These are phyloP conservation scores for Dinocampus coccinellae DNA, from an alignment of 2,888 invertebrate species.

Conservation along the genomic window DNA sequence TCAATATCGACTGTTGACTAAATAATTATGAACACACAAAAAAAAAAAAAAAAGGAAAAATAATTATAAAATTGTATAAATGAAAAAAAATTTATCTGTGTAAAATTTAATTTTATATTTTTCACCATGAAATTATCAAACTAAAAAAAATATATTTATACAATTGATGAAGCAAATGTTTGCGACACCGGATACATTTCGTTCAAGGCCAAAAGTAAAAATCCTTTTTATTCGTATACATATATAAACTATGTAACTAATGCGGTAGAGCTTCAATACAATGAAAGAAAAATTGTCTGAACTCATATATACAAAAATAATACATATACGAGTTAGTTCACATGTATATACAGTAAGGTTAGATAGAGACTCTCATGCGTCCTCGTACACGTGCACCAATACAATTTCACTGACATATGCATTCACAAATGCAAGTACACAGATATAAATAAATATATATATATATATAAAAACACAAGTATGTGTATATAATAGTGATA, in stretches of 20 bases:
- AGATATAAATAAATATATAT: background rate
- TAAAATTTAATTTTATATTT: background rate
- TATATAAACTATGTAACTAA: slow-evolving; percentile 44
- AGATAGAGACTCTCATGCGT: slow-evolving; percentile 11
- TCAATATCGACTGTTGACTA: slow-evolving; percentile 18
- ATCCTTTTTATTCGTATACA: slow-evolving; percentile 66
- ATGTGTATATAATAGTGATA: slow-evolving; percentile 23
- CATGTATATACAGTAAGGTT: too few species aligned
- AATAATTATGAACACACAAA: slow-evolving; percentile 17
- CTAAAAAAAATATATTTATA: background rate
- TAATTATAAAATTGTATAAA: too few species aligned
- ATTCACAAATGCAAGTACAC: slow-evolving; percentile 12
- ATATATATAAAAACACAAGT: slow-evolving; percentile 29
- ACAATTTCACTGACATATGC: slow-evolving; percentile 24
- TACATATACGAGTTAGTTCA: background rate
- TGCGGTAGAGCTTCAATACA: slow-evolving; percentile 38
- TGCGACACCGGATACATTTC: slow-evolving; percentile 64
- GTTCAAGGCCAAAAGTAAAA: slow-evolving; percentile 68
- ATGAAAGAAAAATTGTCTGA: background rate
- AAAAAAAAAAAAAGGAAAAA: too few species aligned
- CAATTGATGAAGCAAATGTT: background rate
- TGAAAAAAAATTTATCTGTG: background rate
- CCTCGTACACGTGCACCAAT: slow-evolving; percentile 47
- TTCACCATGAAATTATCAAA: background rate
- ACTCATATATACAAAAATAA: background rate